Percentiles rank a stretch among this genome's conserved stretches.
Evolutionary conservation across 2,888 invertebrate species (phyloP).

Genomic region (Pseudolycoriella hygida): DNA sequence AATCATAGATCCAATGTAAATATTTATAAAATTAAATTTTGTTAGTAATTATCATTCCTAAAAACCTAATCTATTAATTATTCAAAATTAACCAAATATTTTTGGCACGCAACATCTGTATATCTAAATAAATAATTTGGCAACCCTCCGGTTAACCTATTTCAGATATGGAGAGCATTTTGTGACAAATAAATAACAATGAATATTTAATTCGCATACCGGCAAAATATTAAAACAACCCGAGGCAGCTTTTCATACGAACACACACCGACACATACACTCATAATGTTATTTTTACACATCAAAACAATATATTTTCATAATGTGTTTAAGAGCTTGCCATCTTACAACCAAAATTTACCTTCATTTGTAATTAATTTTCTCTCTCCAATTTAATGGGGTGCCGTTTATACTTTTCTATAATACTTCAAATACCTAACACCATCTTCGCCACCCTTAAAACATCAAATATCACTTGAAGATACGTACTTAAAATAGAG

Average conservation of each 20-base stretch:
- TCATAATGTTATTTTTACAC: not conserved
- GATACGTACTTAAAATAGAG: conserved; percentile 1
- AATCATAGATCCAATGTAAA: no score
- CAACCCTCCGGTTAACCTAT: not conserved
- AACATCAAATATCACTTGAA: conserved; percentile 1
- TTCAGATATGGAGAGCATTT: no score
- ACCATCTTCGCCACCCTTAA: not conserved
- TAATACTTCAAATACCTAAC: no score
- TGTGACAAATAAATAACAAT: conserved; percentile 1
- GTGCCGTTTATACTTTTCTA: not conserved
- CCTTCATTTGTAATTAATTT: conserved; percentile 1
- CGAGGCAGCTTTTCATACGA: no score
- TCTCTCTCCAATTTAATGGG: not conserved
- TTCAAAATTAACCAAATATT: no score
- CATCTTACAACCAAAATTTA: conserved; percentile 1
- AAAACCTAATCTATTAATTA: no score
- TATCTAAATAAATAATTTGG: not conserved
- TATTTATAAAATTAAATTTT: no score
- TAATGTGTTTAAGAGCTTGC: conserved; percentile 1
- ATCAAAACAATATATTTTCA: not conserved
- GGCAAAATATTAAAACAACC: not conserved
- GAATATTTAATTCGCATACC: not conserved
- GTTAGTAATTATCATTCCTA: no score
- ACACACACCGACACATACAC: not conserved
- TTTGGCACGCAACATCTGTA: not conserved